Evolutionary conservation across 2,797 vertebrate species (phyloP).

Genomic region (Pipistrellus kuhlii): DNA sequence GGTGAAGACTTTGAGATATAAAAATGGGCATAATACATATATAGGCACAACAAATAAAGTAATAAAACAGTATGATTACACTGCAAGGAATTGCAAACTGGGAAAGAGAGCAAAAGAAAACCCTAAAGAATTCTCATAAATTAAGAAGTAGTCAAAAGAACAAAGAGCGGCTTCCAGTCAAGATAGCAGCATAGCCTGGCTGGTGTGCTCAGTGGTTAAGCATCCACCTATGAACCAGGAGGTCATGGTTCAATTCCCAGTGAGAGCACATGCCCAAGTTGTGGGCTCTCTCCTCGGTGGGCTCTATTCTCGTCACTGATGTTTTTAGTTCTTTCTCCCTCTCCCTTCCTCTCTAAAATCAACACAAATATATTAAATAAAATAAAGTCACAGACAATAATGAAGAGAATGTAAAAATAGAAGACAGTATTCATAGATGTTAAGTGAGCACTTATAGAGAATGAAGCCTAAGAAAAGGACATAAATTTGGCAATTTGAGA

Average conservation of each 20-base stretch:
- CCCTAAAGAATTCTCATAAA: neutral
- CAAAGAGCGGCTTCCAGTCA: neutral
- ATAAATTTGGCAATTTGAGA: neutral
- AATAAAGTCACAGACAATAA: neutral
- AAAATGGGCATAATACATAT: conserved; percentile 8
- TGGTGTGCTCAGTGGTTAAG: too few species aligned
- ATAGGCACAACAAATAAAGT: neutral
- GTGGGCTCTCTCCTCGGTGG: too few species aligned
- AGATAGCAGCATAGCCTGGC: neutral
- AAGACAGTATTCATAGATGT: neutral
- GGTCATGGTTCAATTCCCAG: too few species aligned
- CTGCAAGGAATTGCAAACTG: neutral
- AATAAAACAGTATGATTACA: conserved; percentile 21
- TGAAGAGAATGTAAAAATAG: neutral
- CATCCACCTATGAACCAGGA: too few species aligned
- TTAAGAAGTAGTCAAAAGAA: neutral
- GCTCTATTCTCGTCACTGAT: too few species aligned
- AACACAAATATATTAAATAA: too few species aligned
- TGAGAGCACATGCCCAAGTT: too few species aligned
- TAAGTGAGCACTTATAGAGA: neutral
- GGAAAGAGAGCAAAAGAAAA: conserved; percentile 22
- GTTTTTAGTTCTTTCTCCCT: too few species aligned
- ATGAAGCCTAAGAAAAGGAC: neutral
- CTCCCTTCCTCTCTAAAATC: too few species aligned
- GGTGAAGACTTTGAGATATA: neutral